These are phyloP conservation scores for Hippolais icterina DNA, from an alignment of 2,113 vertebrate species.

Conservation along the genomic window DNA sequence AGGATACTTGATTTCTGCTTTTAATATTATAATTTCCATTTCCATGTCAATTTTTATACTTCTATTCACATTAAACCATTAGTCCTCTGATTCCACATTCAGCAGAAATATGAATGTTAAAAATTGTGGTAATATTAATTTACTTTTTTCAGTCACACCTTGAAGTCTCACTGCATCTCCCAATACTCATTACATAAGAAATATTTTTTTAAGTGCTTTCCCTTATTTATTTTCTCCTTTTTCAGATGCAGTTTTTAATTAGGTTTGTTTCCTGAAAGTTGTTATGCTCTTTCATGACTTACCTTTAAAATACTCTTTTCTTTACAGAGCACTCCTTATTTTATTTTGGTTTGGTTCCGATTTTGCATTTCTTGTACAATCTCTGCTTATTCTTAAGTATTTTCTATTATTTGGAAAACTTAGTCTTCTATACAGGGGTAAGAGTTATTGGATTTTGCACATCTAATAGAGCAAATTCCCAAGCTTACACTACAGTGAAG, in stretches of 20 bases:
- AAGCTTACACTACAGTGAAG: background rate
- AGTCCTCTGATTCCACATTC: background rate
- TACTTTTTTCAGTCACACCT: background rate
- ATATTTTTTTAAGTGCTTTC: fast-evolving
- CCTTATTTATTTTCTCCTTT: background rate
- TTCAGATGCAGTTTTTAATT: background rate
- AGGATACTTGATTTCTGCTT: background rate
- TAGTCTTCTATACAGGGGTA: background rate
- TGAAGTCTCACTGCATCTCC: background rate
- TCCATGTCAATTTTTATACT: background rate
- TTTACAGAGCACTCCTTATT: background rate
- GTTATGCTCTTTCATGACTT: background rate
- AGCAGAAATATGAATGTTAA: background rate
- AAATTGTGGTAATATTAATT: background rate
- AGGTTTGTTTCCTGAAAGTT: background rate
- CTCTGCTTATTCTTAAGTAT: background rate
- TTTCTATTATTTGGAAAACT: background rate
- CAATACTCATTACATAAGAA: background rate
- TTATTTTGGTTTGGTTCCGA: background rate
- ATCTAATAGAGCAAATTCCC: background rate
- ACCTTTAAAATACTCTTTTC: background rate
- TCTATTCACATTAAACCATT: background rate
- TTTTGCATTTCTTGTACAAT: background rate
- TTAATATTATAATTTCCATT: background rate
- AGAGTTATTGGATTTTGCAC: background rate